phyloP scores from a whole-genome alignment of 2,888 invertebrate genomes.

The Diplazon laetatorius region DNA sequence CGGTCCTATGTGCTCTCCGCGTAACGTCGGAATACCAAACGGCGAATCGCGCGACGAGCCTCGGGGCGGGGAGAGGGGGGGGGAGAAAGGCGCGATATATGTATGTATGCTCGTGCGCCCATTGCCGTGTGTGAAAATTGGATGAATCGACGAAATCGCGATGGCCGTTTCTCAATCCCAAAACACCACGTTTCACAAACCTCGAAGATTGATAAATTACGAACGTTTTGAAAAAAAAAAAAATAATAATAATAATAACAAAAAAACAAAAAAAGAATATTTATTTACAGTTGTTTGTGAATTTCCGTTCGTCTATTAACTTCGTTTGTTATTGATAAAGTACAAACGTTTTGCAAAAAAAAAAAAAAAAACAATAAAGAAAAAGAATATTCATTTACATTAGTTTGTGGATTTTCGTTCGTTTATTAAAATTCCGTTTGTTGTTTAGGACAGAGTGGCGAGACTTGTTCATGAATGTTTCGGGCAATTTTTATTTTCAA shows the following conservation, averaged over 20 bases:
- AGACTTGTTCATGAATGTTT: no score
- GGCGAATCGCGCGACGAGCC: constrained; percentile 20
- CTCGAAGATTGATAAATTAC: background rate
- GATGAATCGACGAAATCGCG: constrained; percentile 36
- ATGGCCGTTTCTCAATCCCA: constrained; percentile 36
- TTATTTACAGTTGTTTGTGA: background rate
- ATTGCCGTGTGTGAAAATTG: constrained; percentile 39
- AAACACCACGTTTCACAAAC: background rate
- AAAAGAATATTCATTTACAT: no score
- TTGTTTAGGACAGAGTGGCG: no score
- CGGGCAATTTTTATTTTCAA: no score
- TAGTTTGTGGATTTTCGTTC: no score
- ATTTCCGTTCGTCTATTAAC: no score
- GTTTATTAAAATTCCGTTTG: no score
- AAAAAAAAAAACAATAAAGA: no score
- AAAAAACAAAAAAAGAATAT: background rate
- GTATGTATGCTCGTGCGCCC: background rate
- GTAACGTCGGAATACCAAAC: constrained; percentile 43
- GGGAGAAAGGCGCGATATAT: background rate
- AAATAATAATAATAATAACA: background rate
- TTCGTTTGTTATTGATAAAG: no score
- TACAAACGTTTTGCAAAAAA: no score
- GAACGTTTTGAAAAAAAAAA: background rate
- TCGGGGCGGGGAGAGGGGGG: constrained; percentile 13
- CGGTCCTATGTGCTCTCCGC: background rate